Percentiles rank a stretch among this genome's conserved stretches.
phyloP scores from a whole-genome alignment of 2,888 invertebrate genomes.

The Xestia sexstrigata region DNA sequence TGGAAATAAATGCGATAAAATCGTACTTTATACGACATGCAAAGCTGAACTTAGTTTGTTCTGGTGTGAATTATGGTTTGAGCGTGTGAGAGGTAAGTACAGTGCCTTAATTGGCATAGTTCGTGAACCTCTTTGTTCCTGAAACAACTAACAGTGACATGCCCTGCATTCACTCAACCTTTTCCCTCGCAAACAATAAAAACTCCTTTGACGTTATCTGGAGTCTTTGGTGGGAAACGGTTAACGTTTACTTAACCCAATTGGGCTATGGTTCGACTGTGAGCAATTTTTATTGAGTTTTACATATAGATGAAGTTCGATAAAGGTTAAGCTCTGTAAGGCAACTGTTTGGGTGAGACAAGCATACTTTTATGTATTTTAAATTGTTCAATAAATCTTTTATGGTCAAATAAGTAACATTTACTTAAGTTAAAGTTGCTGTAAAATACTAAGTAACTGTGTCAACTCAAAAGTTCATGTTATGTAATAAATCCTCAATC shows the following conservation, averaged over 20 bases:
- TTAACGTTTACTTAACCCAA: slow-evolving; percentile 66
- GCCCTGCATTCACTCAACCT: slow-evolving; percentile 55
- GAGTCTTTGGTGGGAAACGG: slow-evolving; percentile 50
- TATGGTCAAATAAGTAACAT: background rate
- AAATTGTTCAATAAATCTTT: background rate
- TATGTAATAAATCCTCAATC: background rate
- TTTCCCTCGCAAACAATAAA: slow-evolving; percentile 51
- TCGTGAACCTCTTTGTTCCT: slow-evolving; percentile 56
- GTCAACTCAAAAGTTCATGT: background rate
- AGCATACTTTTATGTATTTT: background rate
- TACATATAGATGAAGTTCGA: too few relatives aligned
- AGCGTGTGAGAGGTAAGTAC: slow-evolving; percentile 54
- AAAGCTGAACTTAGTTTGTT: slow-evolving; percentile 76
- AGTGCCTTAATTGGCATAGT: slow-evolving; percentile 56
- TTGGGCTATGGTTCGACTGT: slow-evolving; percentile 49
- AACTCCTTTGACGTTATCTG: slow-evolving; percentile 55
- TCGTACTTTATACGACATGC: slow-evolving; percentile 84
- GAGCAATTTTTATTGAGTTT: slow-evolving; percentile 32
- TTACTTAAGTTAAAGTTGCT: background rate
- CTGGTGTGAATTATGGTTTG: slow-evolving; percentile 75
- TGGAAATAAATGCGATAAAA: slow-evolving; percentile 83
- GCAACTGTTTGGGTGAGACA: background rate
- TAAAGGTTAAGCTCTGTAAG: background rate
- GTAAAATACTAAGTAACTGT: background rate
- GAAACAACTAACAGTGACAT: slow-evolving; percentile 64